Conservation (phyloP, 1,140 invertebrate species). For the Bathynomus jamesi region DNA sequence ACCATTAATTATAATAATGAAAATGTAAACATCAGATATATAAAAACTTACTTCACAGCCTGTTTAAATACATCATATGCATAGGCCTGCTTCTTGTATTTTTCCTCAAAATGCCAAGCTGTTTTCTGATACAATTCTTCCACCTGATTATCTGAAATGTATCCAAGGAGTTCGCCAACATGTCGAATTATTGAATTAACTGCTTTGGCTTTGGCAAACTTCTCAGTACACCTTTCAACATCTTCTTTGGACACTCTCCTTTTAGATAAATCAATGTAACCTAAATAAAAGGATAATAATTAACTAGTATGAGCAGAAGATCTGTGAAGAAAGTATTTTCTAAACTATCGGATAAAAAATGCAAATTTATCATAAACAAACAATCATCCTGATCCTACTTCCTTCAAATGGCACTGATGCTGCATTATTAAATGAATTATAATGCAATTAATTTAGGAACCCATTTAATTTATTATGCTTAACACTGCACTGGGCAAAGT, state of each 20-base stretch:
- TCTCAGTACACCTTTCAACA: conserved; percentile 86
- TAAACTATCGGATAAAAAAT: no score
- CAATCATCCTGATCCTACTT: no score
- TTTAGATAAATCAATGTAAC: conserved; percentile 99
- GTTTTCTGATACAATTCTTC: conserved; percentile 94
- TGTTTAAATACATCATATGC: conserved; percentile 99
- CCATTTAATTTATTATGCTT: no score
- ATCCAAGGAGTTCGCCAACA: conserved; percentile 89
- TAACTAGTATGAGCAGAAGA: no score
- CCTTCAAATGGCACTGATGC: no score
- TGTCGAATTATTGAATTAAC: conserved; percentile 97
- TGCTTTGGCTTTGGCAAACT: conserved; percentile 97
- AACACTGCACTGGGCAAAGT: no score
- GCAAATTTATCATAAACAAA: no score
- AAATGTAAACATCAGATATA: no score
- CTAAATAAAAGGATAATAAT: conserved; percentile 52
- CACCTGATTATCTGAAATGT: conserved; percentile 80
- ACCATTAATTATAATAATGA: no score
- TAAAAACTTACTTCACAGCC: conserved; percentile 88
- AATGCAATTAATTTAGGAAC: no score
- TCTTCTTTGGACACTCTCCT: conserved; percentile 96
- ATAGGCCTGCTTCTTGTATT: conserved; percentile 89
- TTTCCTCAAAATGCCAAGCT: conserved; percentile 98
- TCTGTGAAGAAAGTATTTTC: no score
- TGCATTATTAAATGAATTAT: no score